A percentile compares a stretch with the other conserved stretches of the same genome.
Evolutionary conservation across 2,113 vertebrate species (phyloP).

Genomic region (Charadrius vociferus): DNA sequence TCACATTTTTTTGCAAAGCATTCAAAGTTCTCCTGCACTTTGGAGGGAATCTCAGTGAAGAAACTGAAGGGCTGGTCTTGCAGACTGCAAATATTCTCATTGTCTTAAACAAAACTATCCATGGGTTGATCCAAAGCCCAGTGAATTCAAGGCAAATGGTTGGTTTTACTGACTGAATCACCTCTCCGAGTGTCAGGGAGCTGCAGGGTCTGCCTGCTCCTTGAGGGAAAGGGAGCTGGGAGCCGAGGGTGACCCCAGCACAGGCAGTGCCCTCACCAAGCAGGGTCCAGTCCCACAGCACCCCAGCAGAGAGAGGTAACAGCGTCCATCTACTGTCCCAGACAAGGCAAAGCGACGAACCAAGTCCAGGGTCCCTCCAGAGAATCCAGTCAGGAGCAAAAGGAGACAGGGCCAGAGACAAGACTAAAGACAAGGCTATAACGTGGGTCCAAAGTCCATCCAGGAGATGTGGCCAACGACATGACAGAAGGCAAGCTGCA

Average conservation of each 20-base stretch:
- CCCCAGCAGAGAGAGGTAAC: rapidly evolving
- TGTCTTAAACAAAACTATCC: not conserved
- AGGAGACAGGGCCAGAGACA: not conserved
- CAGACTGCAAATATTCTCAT: not conserved
- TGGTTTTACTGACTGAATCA: not conserved
- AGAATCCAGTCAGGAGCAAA: not conserved
- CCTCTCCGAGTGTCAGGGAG: not conserved
- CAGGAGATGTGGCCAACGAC: not conserved
- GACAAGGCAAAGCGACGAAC: not conserved
- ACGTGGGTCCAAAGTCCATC: rapidly evolving
- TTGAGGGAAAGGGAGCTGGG: not conserved
- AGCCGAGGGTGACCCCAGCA: not conserved
- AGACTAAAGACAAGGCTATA: not conserved
- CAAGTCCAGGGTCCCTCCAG: not conserved
- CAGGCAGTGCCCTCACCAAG: not conserved
- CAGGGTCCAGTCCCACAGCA: not conserved
- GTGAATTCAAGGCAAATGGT: not conserved
- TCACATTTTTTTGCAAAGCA: not conserved
- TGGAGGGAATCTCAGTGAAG: not conserved
- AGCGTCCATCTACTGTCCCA: not conserved
- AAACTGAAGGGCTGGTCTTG: not conserved
- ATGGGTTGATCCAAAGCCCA: not conserved
- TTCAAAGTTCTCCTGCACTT: not conserved
- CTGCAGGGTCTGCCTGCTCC: not conserved
- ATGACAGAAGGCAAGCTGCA: not conserved